These are phyloP conservation scores for Amblyopsis hoosieri DNA, from an alignment of 2,797 vertebrate species.

Conservation along the genomic window DNA sequence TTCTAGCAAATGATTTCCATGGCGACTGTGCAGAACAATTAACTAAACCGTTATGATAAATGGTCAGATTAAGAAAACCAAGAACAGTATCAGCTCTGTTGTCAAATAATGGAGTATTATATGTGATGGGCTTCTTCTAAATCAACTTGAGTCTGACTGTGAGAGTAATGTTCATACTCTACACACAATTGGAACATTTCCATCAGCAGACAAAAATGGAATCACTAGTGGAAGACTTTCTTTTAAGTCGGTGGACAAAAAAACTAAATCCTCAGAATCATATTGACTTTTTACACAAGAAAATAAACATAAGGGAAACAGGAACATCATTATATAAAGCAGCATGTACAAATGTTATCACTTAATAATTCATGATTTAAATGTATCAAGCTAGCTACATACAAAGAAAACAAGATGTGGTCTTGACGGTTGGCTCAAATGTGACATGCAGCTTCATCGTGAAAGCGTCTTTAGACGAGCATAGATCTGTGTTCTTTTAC, in stretches of 20 bases:
- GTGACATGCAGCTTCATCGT: constrained; percentile 69
- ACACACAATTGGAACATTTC: constrained; percentile 6
- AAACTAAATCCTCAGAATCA: constrained; percentile 35
- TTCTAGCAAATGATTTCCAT: constrained; percentile 41
- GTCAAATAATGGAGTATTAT: no score
- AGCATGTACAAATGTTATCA: constrained; percentile 66
- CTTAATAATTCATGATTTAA: constrained; percentile 22
- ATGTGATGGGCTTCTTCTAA: no score
- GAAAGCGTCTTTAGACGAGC: constrained; percentile 31
- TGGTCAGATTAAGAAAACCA: neutral
- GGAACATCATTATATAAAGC: constrained; percentile 58
- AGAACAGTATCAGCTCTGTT: neutral
- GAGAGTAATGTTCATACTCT: constrained; percentile 10
- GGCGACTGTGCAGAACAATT: constrained; percentile 47
- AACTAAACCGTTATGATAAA: neutral
- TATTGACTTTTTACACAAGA: constrained; percentile 13
- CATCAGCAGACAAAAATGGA: constrained; percentile 7
- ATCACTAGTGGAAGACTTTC: no score
- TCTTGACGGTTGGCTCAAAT: constrained; percentile 47
- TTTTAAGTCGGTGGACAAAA: neutral
- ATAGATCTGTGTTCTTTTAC: constrained; percentile 45
- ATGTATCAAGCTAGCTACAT: constrained; percentile 42
- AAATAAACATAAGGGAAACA: constrained; percentile 35
- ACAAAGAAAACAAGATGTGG: constrained; percentile 47
- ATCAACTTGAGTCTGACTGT: constrained; percentile 32